Evolutionary conservation across 2,888 invertebrate species (phyloP).

Genomic region (Azorinus chamasolen): DNA sequence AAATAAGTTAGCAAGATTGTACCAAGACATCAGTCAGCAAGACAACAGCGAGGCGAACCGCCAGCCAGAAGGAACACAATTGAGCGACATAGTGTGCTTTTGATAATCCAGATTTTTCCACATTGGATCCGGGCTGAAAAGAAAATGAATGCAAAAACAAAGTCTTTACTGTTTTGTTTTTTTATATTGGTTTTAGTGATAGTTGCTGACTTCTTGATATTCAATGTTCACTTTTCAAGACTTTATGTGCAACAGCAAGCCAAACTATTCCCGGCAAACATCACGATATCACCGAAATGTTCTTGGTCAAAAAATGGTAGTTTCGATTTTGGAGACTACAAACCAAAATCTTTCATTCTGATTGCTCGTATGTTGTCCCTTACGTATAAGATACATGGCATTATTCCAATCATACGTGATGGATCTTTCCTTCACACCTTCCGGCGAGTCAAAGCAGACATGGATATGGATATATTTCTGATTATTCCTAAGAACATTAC

Average conservation of each 20-base stretch:
- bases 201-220: not conserved
- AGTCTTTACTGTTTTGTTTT: too few relatives aligned
- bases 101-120: too few relatives aligned
- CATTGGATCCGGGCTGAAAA: not conserved
- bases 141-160: too few relatives aligned
- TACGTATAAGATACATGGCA: constrained; percentile 1
- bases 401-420: constrained; percentile 10
- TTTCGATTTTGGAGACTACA: not conserved
- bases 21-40: too few relatives aligned
- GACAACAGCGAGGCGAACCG: too few relatives aligned
- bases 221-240: constrained; percentile 10
- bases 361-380: constrained; percentile 11
- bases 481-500: constrained; percentile 18
- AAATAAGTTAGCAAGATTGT: too few relatives aligned
- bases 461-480: constrained; percentile 17
- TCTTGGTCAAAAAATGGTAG: not conserved
- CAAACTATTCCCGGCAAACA: constrained; percentile 1
- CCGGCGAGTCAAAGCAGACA: constrained; percentile 8
- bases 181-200: not conserved
- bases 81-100: too few relatives aligned
- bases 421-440: constrained; percentile 11
- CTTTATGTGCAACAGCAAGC: constrained; percentile 6
- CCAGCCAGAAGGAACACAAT: too few relatives aligned
- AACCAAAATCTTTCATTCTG: not conserved
- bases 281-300: constrained; percentile 4